These are phyloP conservation scores for Globia sparganii DNA, from an alignment of 2,888 invertebrate species.

Conservation along the genomic window DNA sequence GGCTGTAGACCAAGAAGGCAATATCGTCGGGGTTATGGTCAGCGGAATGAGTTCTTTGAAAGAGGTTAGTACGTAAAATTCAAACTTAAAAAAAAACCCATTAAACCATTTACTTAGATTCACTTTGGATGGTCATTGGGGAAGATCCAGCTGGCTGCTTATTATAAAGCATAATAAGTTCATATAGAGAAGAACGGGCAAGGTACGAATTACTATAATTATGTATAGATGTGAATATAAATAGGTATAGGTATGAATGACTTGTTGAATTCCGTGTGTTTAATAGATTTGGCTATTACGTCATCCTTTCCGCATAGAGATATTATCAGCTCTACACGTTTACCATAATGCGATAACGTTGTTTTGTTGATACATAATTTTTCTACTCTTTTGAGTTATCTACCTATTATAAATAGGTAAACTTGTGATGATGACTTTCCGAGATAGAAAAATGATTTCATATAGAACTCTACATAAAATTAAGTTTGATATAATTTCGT, in stretches of 20 bases:
- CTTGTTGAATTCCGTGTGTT: neutral
- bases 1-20: conserved; percentile 90
- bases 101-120: neutral
- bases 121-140: neutral
- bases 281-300: neutral
- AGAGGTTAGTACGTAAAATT: conserved; percentile 70
- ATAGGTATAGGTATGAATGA: neutral
- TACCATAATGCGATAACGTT: neutral
- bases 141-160: neutral
- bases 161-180: neutral
- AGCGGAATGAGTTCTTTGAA: conserved; percentile 84
- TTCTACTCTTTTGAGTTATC: neutral
- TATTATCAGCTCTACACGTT: neutral
- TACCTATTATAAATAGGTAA: no score
- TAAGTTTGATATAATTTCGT: neutral
- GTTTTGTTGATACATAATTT: no score
- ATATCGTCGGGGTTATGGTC: conserved; percentile 90
- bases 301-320: neutral
- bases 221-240: no score
- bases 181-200: neutral
- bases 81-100: no score
- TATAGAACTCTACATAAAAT: no score
- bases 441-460: neutral
- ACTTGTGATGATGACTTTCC: neutral
- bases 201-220: neutral